Conservation (phyloP, 2,888 invertebrate genomes). For the Orthonychiurus folsomi region DNA sequence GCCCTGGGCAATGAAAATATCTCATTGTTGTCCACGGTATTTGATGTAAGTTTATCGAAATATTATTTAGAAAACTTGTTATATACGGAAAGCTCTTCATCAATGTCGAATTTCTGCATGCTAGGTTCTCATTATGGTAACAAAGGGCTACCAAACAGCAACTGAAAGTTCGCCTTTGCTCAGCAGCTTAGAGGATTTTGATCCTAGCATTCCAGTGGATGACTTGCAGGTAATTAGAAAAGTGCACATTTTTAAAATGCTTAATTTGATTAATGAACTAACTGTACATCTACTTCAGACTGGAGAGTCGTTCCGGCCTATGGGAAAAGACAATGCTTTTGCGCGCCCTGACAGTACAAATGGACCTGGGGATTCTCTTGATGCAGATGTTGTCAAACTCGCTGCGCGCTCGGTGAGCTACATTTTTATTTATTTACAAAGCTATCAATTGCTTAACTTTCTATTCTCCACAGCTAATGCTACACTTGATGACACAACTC, state of each 20-base stretch:
- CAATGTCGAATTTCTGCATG: too few species aligned
- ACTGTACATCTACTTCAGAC: background rate
- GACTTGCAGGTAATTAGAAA: constrained; percentile 48
- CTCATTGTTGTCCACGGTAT: constrained; percentile 58
- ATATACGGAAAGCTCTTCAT: background rate
- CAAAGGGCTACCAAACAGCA: constrained; percentile 28
- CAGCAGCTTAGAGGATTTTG: constrained; percentile 61
- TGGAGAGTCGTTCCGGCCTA: constrained; percentile 14
- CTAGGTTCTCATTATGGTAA: constrained; percentile 32
- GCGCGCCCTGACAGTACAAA: constrained; percentile 26
- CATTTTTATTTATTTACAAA: background rate
- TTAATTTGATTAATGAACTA: too few species aligned
- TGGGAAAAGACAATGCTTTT: constrained; percentile 34
- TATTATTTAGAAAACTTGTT: background rate
- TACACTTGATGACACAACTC: constrained; percentile 81
- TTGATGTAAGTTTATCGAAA: constrained; percentile 57
- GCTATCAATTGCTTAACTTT: too few species aligned
- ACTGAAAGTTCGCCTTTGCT: constrained; percentile 39
- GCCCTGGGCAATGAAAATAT: constrained; percentile 43
- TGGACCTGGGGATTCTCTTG: constrained; percentile 15
- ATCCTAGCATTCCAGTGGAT: constrained; percentile 62
- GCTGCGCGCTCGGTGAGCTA: constrained; percentile 52
- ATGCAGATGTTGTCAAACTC: constrained; percentile 50
- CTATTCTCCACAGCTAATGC: constrained; percentile 53
- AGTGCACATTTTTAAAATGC: too few species aligned